Percentiles rank a stretch among this genome's conserved stretches.
Evolutionary conservation across 2,113 vertebrate genomes (phyloP).

Genomic region (Hemichromis elongatus): DNA sequence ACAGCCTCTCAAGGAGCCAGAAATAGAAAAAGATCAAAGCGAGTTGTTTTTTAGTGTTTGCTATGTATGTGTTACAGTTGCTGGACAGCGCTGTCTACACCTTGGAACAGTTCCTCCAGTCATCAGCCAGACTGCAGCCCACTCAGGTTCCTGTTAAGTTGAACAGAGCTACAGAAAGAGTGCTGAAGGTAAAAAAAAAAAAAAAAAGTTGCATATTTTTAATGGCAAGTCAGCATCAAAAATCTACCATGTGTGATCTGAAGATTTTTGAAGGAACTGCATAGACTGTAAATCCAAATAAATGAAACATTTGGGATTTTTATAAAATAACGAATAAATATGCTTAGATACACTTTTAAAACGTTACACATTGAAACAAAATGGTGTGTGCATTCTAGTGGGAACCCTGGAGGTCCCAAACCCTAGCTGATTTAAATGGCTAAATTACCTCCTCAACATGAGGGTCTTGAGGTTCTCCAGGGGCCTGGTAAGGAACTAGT

Average conservation of each 20-base stretch:
- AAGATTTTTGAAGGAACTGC: background rate
- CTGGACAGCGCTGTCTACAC: conserved; percentile 53
- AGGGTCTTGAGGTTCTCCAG: too few relatives aligned
- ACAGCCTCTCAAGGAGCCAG: background rate
- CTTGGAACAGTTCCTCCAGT: conserved; percentile 41
- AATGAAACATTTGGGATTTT: background rate
- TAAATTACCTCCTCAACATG: too few relatives aligned
- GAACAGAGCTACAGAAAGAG: conserved; percentile 47
- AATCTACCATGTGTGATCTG: background rate
- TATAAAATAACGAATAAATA: background rate
- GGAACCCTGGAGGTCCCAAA: background rate
- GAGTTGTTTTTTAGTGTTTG: background rate
- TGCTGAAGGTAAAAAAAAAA: conserved; percentile 45
- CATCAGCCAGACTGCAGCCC: conserved; percentile 31
- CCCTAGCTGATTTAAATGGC: too few relatives aligned
- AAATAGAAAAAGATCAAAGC: background rate
- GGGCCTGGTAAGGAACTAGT: too few relatives aligned
- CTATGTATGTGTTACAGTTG: conserved; percentile 31
- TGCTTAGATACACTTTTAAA: background rate
- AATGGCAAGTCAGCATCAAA: background rate
- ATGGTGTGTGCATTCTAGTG: background rate
- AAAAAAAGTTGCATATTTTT: background rate
- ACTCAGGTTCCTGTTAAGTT: conserved; percentile 29
- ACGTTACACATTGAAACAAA: background rate
- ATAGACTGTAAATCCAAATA: background rate